Base-by-base conservation (phyloP, 1,140 invertebrate genomes). In the Harpegnathos saltator region DNA sequence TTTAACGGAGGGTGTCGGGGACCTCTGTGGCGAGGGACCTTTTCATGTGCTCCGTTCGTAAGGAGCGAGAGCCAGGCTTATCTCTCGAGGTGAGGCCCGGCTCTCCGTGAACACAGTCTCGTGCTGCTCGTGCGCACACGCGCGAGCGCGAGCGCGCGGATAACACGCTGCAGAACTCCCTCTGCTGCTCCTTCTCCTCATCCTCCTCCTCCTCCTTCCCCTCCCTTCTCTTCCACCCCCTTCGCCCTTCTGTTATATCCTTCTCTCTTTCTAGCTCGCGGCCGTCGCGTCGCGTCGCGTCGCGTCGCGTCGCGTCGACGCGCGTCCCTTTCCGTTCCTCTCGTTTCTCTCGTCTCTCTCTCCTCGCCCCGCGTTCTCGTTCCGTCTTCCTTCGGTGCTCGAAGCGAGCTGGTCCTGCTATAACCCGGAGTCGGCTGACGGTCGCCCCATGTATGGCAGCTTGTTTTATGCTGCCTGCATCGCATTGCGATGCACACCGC, bases 361-460 rank as follows among this genome's bases (percentile, higher is more conserved):
- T 17, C 38, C 61, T 38, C 61, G 12, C 9, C 61, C 62, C 52
- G 63, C 75, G 54, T 65, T 83, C 69, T 82, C 83, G 54, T 62
- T 89, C 84, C 58, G 84, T 88, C 86, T 85, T 61, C 69, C 74
- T 71, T 3, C 63, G 38, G 17, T 66, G 83, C 81, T 80, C 66
- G 77, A 62, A 83, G 81, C 77, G 73, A 85, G 86, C 90, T 89
- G 91, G 90, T 93, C 91, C 91, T 90, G 89, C 90, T 91, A 90
- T 90, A 90, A 89, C 89, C 86, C 85, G 87, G 91, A 92, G 92
- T 90, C 89, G 89, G 90, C 91, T 92, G 92, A 93, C 93, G 93
- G 91, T 93, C 93, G 92, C 93, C 93, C 93, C 93, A 94, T 94
- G 93, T 94, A 93, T 93, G 93, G 93, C 93, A 94, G 92, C 93